phyloP scores from a whole-genome alignment of 2,113 vertebrate genomes.

The Pelvicachromis taeniatus region DNA sequence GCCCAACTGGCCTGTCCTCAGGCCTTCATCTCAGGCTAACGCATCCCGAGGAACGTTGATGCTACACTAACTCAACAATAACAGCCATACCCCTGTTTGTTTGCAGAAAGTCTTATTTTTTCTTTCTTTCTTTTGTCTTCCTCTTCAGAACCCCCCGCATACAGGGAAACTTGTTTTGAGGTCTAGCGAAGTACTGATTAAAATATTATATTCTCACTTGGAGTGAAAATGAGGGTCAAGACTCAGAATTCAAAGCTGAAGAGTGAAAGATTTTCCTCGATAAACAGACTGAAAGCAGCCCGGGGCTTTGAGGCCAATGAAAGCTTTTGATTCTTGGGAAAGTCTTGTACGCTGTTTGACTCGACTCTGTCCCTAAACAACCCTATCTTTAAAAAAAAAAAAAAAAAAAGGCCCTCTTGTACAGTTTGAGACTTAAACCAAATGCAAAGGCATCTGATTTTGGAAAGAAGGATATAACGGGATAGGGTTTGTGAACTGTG shows the following conservation, averaged over 20 bases:
- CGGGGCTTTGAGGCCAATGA: slow-evolving; percentile 2
- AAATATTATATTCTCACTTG: slow-evolving; percentile 9
- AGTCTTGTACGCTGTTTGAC: slow-evolving; percentile 29
- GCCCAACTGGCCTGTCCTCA: slow-evolving; percentile 1
- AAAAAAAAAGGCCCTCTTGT: neutral
- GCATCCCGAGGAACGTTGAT: slow-evolving; percentile 38
- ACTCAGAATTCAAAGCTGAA: slow-evolving; percentile 19
- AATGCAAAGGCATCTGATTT: slow-evolving; percentile 10
- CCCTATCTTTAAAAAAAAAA: neutral
- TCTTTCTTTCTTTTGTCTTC: neutral
- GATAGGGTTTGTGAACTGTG: neutral
- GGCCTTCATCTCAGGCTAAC: slow-evolving; percentile 8
- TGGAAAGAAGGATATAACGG: neutral
- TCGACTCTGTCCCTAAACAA: slow-evolving; percentile 23
- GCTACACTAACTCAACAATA: slow-evolving; percentile 30
- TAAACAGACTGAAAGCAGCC: slow-evolving; percentile 3
- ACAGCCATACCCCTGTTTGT: slow-evolving; percentile 29
- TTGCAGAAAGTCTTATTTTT: neutral
- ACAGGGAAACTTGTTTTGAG: neutral
- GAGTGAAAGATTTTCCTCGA: slow-evolving; percentile 2
- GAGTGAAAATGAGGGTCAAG: slow-evolving; percentile 21
- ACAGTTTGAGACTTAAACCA: neutral
- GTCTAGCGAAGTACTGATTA: slow-evolving; percentile 32
- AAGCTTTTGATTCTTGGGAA: slow-evolving; percentile 36
- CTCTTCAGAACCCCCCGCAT: neutral